Conservation (phyloP, 2,113 vertebrate species). For the Sinocyclocheilus grahami region DNA sequence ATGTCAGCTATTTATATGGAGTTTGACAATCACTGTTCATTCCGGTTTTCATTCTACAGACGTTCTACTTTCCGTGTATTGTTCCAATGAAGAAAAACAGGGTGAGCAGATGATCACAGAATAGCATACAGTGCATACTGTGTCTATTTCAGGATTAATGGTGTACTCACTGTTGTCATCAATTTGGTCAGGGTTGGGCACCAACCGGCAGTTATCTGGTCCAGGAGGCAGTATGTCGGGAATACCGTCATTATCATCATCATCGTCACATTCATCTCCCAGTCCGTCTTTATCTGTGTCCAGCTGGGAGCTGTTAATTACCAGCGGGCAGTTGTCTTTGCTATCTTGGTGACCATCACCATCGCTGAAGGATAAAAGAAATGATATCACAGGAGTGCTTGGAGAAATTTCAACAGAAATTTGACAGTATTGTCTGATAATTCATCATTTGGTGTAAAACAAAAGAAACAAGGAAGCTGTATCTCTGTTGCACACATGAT, state of each 20-base stretch:
- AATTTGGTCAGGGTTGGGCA: slow-evolving; percentile 91
- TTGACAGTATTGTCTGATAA: neutral
- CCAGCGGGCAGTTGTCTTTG: slow-evolving; percentile 92
- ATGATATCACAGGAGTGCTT: neutral
- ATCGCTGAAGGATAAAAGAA: slow-evolving; percentile 75
- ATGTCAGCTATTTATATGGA: neutral
- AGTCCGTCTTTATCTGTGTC: slow-evolving; percentile 94
- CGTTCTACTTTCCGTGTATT: neutral
- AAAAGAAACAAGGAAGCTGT: neutral
- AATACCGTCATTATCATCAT: slow-evolving; percentile 94
- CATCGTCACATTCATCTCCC: slow-evolving; percentile 95
- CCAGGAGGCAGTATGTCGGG: slow-evolving; percentile 88
- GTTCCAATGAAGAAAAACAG: neutral
- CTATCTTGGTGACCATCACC: slow-evolving; percentile 97
- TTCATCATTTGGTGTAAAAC: neutral
- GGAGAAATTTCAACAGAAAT: neutral
- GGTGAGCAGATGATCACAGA: neutral
- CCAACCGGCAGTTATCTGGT: slow-evolving; percentile 96
- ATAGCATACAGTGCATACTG: neutral
- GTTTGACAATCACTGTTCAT: neutral
- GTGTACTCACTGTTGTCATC: slow-evolving; percentile 87
- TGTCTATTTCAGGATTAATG: neutral
- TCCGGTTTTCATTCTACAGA: neutral
- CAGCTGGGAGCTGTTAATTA: slow-evolving; percentile 95
- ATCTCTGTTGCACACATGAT: neutral